Conservation (phyloP, 2,113 vertebrate species). For the Emydura subglobosa region DNA sequence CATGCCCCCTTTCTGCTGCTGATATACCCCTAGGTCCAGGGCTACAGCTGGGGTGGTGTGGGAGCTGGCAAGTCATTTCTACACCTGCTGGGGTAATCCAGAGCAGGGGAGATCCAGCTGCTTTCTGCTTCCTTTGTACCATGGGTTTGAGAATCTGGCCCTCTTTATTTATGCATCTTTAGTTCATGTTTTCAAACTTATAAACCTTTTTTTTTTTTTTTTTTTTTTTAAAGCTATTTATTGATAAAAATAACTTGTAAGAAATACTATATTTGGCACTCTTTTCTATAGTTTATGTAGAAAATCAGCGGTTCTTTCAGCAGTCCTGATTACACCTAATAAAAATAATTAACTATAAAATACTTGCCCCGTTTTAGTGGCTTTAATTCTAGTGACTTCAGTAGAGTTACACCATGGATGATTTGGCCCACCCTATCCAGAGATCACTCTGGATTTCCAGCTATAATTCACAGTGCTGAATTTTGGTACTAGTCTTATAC, state of each 20-base stretch:
- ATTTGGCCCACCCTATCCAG: neutral
- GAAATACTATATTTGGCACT: neutral
- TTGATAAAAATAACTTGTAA: neutral
- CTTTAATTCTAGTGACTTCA: neutral
- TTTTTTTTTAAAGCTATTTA: neutral
- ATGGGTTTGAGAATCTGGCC: fast-evolving
- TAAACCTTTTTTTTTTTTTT: neutral
- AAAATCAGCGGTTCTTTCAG: neutral
- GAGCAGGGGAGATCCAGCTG: neutral
- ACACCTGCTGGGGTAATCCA: fast-evolving
- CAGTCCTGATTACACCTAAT: neutral
- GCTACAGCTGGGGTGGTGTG: fast-evolving
- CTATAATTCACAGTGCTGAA: neutral
- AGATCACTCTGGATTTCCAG: neutral
- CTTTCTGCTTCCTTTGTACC: fast-evolving
- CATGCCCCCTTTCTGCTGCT: fast-evolving
- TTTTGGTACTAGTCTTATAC: neutral
- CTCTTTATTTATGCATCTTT: fast-evolving
- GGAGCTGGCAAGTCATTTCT: neutral
- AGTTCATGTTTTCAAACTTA: neutral
- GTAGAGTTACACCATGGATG: neutral
- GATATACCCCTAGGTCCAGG: neutral
- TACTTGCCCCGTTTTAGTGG: neutral
- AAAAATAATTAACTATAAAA: slow-evolving; percentile 5
- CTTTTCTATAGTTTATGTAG: neutral